Evolutionary conservation across 2,888 invertebrate species (phyloP), one percentile per base, ranked within the genome.

Genomic region (Imbricaverruca yamaguchii): DNA sequence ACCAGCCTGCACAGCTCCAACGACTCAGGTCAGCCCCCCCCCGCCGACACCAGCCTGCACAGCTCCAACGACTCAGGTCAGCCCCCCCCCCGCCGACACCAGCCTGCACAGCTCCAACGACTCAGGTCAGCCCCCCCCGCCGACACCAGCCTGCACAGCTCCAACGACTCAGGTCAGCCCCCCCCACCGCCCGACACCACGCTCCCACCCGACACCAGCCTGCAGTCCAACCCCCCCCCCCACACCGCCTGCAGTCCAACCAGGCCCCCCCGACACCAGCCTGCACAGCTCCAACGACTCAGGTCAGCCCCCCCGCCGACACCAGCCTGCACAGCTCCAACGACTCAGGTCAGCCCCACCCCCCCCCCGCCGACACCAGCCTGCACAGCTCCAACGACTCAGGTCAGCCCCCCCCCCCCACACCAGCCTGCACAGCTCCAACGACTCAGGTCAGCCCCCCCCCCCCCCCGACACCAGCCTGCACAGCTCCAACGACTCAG

Each of bases 21-120:
- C 13, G 57, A 57, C 57, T 57, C 57, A 13, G 57, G 57, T 57
- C 10, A 13, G 57, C n/a, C n/a, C n/a, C n/a, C n/a, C n/a, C n/a
- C n/a, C n/a, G n/a, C n/a, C n/a, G n/a, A n/a, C n/a, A n/a, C n/a
- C n/a, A n/a, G n/a, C n/a, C n/a, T n/a, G n/a, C n/a, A n/a, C n/a
- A n/a, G n/a, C n/a, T n/a, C n/a, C n/a, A n/a, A n/a, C n/a, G 95
- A 95, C 88, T 67, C 67, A 21, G 67, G 67, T 67, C n/a, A 67
- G 67, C 15, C n/a, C n/a, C n/a, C n/a, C n/a, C n/a, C n/a, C n/a
- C n/a, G n/a, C n/a, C n/a, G n/a, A n/a, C n/a, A n/a, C n/a, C n/a
- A n/a, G n/a, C n/a, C n/a, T n/a, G n/a, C n/a, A n/a, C n/a, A n/a
- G 94, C 88, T 94, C 94, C 87, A 95, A 95, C 87, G 95, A 95